A percentile compares a stretch with the other conserved stretches of the same genome.
Conservation (phyloP, 2,888 invertebrate genomes). For the Lasius platythorax region DNA sequence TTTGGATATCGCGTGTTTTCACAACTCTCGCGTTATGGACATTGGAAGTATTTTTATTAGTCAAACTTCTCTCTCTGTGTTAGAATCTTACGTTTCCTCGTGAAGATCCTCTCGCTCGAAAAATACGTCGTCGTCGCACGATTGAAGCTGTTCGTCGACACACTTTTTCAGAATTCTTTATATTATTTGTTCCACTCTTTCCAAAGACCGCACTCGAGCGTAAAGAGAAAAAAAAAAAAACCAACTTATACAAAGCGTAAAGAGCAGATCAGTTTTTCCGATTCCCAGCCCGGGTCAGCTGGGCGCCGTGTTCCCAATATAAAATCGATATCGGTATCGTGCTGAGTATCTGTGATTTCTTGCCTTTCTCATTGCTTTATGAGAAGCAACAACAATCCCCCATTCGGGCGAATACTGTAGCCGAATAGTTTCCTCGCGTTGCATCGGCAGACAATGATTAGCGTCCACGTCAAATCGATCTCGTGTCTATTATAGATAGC, state of each 20-base stretch:
- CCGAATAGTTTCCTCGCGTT: conserved; percentile 8
- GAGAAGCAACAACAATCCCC: conserved; percentile 1
- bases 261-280: conserved; percentile 43
- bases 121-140: conserved; percentile 5
- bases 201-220: conserved; percentile 2
- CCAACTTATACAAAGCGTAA: background rate
- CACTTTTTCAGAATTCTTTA: conserved; percentile 17
- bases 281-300: conserved; percentile 10
- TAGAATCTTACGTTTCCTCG: background rate
- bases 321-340: conserved; percentile 27
- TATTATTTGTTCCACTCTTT: conserved; percentile 19
- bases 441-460: conserved; percentile 49
- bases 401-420: background rate
- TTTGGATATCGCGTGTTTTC: conserved; percentile 38
- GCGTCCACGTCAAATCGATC: conserved; percentile 44
- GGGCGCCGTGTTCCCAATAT: conserved; percentile 4
- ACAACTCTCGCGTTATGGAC: background rate
- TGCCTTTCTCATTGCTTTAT: background rate
- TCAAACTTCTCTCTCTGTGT: background rate
- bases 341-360: conserved; percentile 19
- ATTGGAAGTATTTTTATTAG: background rate
- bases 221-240: background rate
- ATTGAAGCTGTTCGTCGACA: conserved; percentile 18
- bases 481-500: conserved; percentile 32
- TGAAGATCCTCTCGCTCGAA: background rate